Conservation (phyloP, 92 coral and sea anemone species). For the Metridium senile region DNA sequence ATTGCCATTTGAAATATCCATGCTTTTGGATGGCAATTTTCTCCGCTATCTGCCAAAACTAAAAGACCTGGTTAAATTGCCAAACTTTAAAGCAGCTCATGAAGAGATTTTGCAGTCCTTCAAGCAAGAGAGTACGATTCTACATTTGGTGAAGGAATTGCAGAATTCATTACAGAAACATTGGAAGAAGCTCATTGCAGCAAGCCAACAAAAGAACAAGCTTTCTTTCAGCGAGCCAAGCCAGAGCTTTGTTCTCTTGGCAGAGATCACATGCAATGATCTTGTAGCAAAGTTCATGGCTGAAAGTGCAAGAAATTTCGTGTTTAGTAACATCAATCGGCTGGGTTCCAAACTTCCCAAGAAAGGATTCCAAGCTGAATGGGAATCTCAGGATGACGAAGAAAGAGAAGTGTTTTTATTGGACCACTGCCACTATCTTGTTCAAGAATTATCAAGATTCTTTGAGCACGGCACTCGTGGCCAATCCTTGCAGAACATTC, state of each 20-base stretch:
- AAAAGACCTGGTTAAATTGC: background rate
- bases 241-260: background rate
- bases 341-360: background rate
- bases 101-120: background rate
- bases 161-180: slow-evolving; percentile 2
- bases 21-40: background rate
- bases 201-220: background rate
- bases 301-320: background rate
- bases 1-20: background rate
- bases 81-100: background rate
- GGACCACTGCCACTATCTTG: background rate
- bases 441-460: background rate
- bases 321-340: background rate
- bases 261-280: slow-evolving; percentile 8
- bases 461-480: background rate
- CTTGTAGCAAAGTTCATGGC: background rate
- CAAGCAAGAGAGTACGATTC: background rate
- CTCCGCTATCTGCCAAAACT: background rate
- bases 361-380: background rate
- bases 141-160: background rate
- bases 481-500: background rate
- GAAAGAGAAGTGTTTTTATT: background rate
- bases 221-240: slow-evolving; percentile 7
- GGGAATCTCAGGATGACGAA: background rate
- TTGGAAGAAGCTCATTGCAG: background rate